Evolutionary conservation across 1,140 invertebrate species (phyloP).

Genomic region (Lepidurus couesii): DNA sequence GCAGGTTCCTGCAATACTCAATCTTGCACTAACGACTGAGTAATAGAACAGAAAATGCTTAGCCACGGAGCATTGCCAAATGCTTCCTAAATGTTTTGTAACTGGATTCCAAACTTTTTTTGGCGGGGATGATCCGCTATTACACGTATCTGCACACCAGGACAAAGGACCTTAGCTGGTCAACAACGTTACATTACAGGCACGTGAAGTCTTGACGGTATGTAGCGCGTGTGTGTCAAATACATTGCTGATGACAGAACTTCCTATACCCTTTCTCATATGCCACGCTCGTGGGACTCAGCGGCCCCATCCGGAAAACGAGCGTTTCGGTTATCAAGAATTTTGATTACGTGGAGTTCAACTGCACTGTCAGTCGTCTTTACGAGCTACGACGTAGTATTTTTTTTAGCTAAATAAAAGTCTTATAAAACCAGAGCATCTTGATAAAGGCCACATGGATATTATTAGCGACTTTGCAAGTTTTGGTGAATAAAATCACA

Average conservation of each 20-base stretch:
- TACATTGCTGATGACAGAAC: not conserved
- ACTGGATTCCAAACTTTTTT: no score
- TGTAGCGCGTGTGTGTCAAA: no score
- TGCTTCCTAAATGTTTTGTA: no score
- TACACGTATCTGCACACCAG: no score
- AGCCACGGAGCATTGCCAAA: no score
- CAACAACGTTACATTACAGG: no score
- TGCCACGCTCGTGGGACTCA: not conserved
- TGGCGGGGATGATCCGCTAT: no score
- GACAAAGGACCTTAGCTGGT: no score
- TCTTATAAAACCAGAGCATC: not conserved
- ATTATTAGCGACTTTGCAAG: not conserved
- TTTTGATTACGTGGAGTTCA: not conserved
- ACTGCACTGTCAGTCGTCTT: not conserved
- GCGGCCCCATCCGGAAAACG: not conserved
- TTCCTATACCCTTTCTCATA: not conserved
- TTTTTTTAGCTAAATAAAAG: not conserved
- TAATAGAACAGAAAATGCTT: no score
- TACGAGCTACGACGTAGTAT: constrained; percentile 11
- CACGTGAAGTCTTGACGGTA: no score
- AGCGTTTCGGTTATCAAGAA: not conserved
- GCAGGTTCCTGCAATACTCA: no score
- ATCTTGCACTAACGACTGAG: no score
- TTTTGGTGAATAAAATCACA: not conserved
- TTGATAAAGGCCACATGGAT: not conserved